Percentiles rank a stretch among this genome's conserved stretches.
Evolutionary conservation across 1,140 invertebrate species (phyloP).

Genomic region (Apocrypta bakeri): DNA sequence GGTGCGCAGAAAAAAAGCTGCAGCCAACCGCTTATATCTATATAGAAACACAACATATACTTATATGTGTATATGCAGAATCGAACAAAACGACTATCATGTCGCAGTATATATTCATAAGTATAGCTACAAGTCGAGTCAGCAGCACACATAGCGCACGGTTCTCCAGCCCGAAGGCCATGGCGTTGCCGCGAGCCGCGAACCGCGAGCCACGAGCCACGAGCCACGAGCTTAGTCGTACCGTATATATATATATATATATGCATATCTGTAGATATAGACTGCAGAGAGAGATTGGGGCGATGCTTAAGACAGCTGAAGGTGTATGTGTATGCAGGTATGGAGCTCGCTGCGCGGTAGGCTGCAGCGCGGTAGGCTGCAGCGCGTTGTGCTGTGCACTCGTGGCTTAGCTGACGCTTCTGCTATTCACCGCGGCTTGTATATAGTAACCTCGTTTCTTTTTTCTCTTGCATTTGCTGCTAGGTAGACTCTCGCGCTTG

Average conservation of each 20-base stretch:
- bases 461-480: slow-evolving; percentile 8
- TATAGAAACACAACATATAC: neutral
- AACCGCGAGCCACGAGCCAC: no score
- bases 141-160: neutral
- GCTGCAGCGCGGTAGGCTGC: no score
- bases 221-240: neutral
- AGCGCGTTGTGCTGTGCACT: slow-evolving; percentile 34
- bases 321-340: neutral
- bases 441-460: slow-evolving; percentile 28
- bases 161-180: slow-evolving; percentile 13
- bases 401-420: slow-evolving; percentile 25
- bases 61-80: neutral
- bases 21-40: neutral
- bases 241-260: neutral
- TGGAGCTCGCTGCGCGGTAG: neutral
- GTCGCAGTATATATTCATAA: neutral
- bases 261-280: neutral
- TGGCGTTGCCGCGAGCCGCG: neutral
- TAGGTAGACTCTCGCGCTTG: neutral
- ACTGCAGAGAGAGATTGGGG: neutral
- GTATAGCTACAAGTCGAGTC: neutral
- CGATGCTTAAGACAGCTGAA: neutral
- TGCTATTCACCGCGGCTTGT: slow-evolving; percentile 11
- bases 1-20: neutral
- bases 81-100: neutral